These are phyloP conservation scores for Meteorus cinctellus DNA, from an alignment of 2,888 invertebrate species.

Conservation along the genomic window DNA sequence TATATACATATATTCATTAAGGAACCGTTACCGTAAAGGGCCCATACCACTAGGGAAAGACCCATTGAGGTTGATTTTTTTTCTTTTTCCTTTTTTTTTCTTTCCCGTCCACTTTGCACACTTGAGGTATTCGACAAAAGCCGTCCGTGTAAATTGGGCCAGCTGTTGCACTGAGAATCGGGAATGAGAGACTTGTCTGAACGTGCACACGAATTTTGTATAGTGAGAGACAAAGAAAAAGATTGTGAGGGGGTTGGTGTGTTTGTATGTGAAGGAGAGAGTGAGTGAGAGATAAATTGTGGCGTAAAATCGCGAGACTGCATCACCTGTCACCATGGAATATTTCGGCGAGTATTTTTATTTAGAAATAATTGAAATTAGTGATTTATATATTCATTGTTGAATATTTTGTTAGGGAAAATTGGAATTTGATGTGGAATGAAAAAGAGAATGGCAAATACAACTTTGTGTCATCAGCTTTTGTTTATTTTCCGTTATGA, in stretches of 20 bases:
- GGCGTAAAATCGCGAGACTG: background rate
- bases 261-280: conserved; percentile 4
- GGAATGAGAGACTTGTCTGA: conserved; percentile 9
- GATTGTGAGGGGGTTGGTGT: background rate
- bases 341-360: background rate
- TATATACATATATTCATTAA: conserved; percentile 32
- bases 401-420: no score
- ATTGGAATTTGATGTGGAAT: no score
- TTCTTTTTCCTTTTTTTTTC: background rate
- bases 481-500: no score
- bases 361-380: no score
- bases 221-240: background rate
- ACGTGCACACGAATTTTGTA: conserved; percentile 1
- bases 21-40: conserved; percentile 40
- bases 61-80: conserved; percentile 32
- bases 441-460: no score
- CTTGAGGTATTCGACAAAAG: conserved; percentile 38
- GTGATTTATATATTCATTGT: no score
- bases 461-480: no score
- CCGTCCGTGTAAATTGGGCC: conserved; percentile 50
- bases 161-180: conserved; percentile 42
- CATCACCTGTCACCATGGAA: conserved; percentile 8
- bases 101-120: background rate
- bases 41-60: conserved; percentile 26
- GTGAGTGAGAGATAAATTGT: background rate